Percentiles rank a stretch among this genome's conserved stretches.
Evolutionary conservation across 1,140 invertebrate species (phyloP).

Genomic region (Lordiphosa stackelbergi): DNA sequence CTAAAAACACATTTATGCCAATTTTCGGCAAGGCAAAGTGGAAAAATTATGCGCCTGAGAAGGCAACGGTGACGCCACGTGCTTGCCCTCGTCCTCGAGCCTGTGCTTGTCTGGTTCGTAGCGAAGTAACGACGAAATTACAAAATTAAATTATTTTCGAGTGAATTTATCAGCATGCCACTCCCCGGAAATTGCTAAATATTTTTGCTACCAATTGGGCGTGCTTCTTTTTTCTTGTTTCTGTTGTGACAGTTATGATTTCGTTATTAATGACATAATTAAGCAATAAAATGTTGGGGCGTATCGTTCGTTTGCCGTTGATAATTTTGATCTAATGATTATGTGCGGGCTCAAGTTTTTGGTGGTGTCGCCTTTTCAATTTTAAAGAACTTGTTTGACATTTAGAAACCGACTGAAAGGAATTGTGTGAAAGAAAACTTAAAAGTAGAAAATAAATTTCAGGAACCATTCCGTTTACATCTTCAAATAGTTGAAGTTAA

Average conservation of each 20-base stretch:
- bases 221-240: too few relatives aligned
- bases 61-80: conserved; percentile 20
- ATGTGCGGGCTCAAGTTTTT: neutral
- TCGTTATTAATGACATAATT: conserved; percentile 66
- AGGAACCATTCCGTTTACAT: too few relatives aligned
- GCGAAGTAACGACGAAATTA: conserved; percentile 43
- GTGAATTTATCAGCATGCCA: conserved; percentile 57
- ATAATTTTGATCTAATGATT: conserved; percentile 39
- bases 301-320: conserved; percentile 17
- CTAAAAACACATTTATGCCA: conserved; percentile 63
- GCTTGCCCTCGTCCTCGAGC: conserved; percentile 3
- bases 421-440: too few relatives aligned
- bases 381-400: conserved; percentile 6
- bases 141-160: conserved; percentile 66
- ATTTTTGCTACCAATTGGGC: conserved; percentile 62
- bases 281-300: conserved; percentile 48
- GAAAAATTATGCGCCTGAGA: conserved; percentile 67
- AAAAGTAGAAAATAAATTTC: too few relatives aligned
- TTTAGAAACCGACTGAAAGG: too few relatives aligned
- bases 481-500: too few relatives aligned
- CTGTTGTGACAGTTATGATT: conserved; percentile 40
- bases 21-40: conserved; percentile 64
- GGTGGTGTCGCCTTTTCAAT: conserved; percentile 9
- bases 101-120: neutral
- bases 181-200: conserved; percentile 66